Evolutionary conservation across 2,888 invertebrate species (phyloP).

Genomic region (Tiphia femorata): DNA sequence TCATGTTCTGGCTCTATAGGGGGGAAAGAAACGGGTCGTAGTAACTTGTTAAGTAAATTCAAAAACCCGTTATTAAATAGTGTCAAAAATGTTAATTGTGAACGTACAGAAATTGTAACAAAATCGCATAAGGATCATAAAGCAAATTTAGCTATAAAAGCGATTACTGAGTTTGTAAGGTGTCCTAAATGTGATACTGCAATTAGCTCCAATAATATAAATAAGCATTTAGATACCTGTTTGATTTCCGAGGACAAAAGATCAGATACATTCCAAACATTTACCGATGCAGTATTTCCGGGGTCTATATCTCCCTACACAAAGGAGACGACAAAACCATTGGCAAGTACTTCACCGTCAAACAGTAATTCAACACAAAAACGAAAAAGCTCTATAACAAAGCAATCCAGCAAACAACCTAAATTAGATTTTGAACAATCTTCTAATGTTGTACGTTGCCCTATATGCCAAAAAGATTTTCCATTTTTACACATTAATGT

Average conservation of each 20-base stretch:
- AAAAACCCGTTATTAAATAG: not conserved
- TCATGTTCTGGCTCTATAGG: conserved; percentile 53
- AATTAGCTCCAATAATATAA: conserved; percentile 20
- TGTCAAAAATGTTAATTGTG: not conserved
- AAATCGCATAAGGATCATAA: not conserved
- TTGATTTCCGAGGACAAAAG: conserved; percentile 9
- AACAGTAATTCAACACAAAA: not conserved
- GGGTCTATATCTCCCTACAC: too few relatives aligned
- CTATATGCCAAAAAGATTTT: conserved; percentile 65
- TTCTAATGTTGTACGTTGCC: conserved; percentile 57
- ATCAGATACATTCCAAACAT: not conserved
- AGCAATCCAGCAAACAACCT: conserved; percentile 21
- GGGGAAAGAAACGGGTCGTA: conserved; percentile 52
- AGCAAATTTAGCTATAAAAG: not conserved
- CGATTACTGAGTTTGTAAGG: conserved; percentile 11
- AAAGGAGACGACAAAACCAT: too few relatives aligned
- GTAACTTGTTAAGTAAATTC: conserved; percentile 56
- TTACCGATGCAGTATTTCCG: too few relatives aligned
- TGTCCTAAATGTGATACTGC: conserved; percentile 30
- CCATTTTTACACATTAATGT: conserved; percentile 59
- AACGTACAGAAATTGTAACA: not conserved
- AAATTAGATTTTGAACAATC: conserved; percentile 20
- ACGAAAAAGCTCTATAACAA: not conserved
- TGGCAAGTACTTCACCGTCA: not conserved
- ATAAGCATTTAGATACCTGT: conserved; percentile 30